phyloP scores from a whole-genome alignment of 2,797 vertebrate species.

The Champsocephalus gunnari region DNA sequence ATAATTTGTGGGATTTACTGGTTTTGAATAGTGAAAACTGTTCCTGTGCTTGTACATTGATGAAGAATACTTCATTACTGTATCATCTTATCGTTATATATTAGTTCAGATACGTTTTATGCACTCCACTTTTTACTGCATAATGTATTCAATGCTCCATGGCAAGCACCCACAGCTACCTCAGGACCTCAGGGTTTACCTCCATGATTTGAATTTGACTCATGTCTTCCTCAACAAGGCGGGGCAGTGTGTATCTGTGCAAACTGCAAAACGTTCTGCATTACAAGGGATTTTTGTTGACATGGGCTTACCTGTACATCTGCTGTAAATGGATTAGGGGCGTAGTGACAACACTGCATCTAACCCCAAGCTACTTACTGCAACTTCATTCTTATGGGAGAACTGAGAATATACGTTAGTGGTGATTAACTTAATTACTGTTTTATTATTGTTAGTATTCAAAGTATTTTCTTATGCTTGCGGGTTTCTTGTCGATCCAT shows the following conservation, averaged over 20 bases:
- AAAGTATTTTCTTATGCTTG: background rate
- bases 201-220: slow-evolving; percentile 1
- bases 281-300: slow-evolving; percentile 17
- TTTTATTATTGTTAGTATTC: background rate
- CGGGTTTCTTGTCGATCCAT: too few species aligned
- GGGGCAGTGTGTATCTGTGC: background rate
- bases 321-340: slow-evolving; percentile 55
- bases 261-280: background rate
- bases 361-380: slow-evolving; percentile 4
- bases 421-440: background rate
- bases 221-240: background rate
- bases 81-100: background rate
- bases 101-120: slow-evolving; percentile 4
- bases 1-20: background rate
- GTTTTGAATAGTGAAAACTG: background rate
- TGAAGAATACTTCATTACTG: background rate
- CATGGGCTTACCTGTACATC: slow-evolving; percentile 17
- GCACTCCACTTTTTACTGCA: background rate
- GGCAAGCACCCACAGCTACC: background rate
- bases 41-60: background rate
- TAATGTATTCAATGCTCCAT: background rate
- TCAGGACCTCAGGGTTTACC: background rate
- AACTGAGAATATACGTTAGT: slow-evolving; percentile 5
- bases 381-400: slow-evolving; percentile 26
- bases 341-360: slow-evolving; percentile 27